These are phyloP conservation scores for Sander lucioperca DNA, from an alignment of 2,113 vertebrate species.

Conservation along the genomic window DNA sequence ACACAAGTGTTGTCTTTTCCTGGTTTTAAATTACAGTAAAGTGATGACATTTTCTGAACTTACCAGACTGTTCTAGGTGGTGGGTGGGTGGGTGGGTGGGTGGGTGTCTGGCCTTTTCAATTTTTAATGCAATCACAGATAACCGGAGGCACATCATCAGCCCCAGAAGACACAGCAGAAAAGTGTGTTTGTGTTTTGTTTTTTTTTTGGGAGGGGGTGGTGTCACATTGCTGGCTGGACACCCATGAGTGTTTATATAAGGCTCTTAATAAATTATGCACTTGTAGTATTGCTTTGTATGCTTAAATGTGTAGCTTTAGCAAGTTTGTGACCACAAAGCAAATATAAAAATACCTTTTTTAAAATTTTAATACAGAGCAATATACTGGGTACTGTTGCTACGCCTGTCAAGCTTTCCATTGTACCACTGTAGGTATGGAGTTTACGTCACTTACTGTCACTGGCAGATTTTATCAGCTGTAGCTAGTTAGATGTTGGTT, in stretches of 20 bases:
- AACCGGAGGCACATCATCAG: neutral
- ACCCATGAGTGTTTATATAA: constrained; percentile 29
- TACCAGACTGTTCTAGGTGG: no score
- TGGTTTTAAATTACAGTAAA: no score
- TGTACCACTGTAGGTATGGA: neutral
- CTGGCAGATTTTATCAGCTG: neutral
- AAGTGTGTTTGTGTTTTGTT: no score
- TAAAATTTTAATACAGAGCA: neutral
- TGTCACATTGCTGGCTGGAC: constrained; percentile 44
- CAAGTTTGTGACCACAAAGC: neutral
- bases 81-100: neutral
- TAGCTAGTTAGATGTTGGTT: no score
- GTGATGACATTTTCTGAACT: no score
- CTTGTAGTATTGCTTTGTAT: neutral
- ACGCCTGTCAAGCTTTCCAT: neutral
- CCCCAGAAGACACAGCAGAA: neutral
- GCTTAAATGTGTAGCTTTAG: neutral
- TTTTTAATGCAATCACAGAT: constrained; percentile 36
- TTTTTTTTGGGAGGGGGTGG: neutral
- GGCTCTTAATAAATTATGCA: constrained; percentile 62
- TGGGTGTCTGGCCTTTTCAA: constrained; percentile 9
- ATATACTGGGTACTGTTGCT: neutral
- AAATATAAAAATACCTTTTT: neutral
- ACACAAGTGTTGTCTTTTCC: no score
- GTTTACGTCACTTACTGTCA: neutral